Base-by-base conservation (phyloP, 1,140 invertebrate species). In the Berghia stephanieae region DNA sequence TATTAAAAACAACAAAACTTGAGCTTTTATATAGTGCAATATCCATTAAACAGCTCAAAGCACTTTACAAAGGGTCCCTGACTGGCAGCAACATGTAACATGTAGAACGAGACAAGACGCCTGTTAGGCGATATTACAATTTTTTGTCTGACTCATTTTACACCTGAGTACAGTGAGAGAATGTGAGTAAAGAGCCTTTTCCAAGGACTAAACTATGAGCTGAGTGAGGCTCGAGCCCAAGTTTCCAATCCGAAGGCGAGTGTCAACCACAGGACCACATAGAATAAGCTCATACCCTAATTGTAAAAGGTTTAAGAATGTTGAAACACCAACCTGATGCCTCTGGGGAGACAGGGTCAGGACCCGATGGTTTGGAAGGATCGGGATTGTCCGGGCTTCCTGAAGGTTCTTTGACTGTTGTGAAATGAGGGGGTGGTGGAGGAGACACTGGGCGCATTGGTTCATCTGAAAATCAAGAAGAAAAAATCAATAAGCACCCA, bases 301-400 rank as follows among this genome's bases (percentile, higher is more conserved):
- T 16, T 63, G 18, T 16, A 63, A 31, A 16, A 31, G 10, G 57
- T 16, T 24, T 27, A 63, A 10, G 34, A 63, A 16, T 24, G 27
- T 27, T 27, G 27, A 31, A 31, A 31, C 8, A 31, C 57, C 36
- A 43, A 76, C 74, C 74, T 42, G 74, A 76, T 49, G 57, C 74
- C 40, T 76, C 74, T 13, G 74, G 60, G 5, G 74, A 68, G 4
- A 76, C 63, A 43, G 57, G 74, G 40, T 76, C 55, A 31, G 42
- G 74, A 16, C 43, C 31, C 43, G 55, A 68, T 8, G 49, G 57
- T 67, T 55, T 55, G 31, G 74, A 68, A 10, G 63, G 60, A 36
- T 76, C 63, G 21, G 44, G 24, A 46, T 40, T 49, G 27, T 76
- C 63, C 2, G 27, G 57, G 31, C 63, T 49, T 21, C 31, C 34